Base-by-base conservation (phyloP, 2,888 invertebrate species). In the Spisula subtruncata region DNA sequence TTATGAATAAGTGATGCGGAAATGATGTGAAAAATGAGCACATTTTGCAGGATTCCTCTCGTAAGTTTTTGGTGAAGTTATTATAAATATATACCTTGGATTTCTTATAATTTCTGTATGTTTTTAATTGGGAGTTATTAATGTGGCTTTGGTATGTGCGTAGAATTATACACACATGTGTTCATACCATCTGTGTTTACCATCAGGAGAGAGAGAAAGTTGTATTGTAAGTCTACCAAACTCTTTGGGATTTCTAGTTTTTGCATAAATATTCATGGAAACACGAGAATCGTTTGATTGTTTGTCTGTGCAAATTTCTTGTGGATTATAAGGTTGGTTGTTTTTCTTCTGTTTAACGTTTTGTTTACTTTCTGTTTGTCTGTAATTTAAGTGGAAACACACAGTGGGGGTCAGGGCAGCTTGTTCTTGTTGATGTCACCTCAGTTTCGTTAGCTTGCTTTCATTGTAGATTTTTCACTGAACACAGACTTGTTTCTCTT, bases 11-110 rank as follows among this genome's bases (percentile, higher is more conserved):
- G 60, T 66, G 75, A 25, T 35, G 35, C 35, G 35, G 16, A 75
- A 35, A 75, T 75, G 75, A 75, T 75, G 32, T 75, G 75, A 75
- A 75, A 75, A 32, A 75, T 75, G 75, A 75, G 75, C 35, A 75
- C 29, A 12, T 75, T 75, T 32, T 75, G 16, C 25, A 66, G 60
- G 8, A 66, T 66, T 66, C 60, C 35, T 32, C 32, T 75, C 1
- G 75, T 75, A 35, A 75, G 75, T 75, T 75, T 41, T 75, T 32
- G 75, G 75, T 32, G 75, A 75, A 75, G 35, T 32, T 35, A 6
- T 16, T 71, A 71, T n/a, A 5, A 41, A 8, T 5, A 41, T 41
- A 41, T 41, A 41, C 41, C 2, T 41, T 5, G 8, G 41, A 41
- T 41, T 41, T 41, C 41, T 41, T 41, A 41, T 41, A 41, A 41